phyloP scores from a whole-genome alignment of 2,113 vertebrate genomes.

The Eidolon helvum region DNA sequence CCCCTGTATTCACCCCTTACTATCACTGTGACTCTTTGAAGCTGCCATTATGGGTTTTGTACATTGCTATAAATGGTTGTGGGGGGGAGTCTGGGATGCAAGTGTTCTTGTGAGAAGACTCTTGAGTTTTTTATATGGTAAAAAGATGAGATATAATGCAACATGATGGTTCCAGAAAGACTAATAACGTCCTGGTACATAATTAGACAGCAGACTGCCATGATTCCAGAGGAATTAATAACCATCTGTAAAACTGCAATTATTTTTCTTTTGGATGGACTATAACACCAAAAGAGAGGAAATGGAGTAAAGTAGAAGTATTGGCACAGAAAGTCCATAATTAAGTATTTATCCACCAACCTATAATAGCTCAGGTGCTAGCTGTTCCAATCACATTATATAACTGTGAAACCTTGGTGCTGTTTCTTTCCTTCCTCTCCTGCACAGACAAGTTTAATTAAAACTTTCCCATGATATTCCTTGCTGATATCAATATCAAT shows the following conservation, averaged over 20 bases:
- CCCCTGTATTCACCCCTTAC: not conserved
- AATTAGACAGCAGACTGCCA: constrained; percentile 54
- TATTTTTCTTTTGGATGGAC: constrained; percentile 55
- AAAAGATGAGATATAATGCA: constrained; percentile 39
- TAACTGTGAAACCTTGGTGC: constrained; percentile 49
- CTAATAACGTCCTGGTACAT: constrained; percentile 36
- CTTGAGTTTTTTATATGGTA: not conserved
- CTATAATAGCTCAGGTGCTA: constrained; percentile 53
- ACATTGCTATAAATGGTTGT: not conserved
- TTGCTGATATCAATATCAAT: not conserved
- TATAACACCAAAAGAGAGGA: constrained; percentile 49
- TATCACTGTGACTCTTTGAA: not conserved
- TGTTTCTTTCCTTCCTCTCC: not conserved
- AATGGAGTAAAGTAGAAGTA: constrained; percentile 61
- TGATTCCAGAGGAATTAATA: constrained; percentile 60
- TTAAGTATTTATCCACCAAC: constrained; percentile 64
- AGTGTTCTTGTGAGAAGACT: constrained; percentile 31
- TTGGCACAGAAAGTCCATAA: constrained; percentile 43
- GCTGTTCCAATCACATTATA: constrained; percentile 56
- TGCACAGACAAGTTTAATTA: constrained; percentile 34
- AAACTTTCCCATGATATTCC: constrained; percentile 11
- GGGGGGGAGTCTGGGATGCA: not conserved
- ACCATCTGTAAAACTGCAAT: constrained; percentile 66
- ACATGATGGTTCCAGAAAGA: constrained; percentile 59
- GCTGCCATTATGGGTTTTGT: not conserved